Percentiles rank a stretch among this genome's conserved stretches.
Evolutionary conservation across 30 jellyfish, hydroid and myxozoan genomes (phyloP).

Genomic region (Cassiopea xamachana): DNA sequence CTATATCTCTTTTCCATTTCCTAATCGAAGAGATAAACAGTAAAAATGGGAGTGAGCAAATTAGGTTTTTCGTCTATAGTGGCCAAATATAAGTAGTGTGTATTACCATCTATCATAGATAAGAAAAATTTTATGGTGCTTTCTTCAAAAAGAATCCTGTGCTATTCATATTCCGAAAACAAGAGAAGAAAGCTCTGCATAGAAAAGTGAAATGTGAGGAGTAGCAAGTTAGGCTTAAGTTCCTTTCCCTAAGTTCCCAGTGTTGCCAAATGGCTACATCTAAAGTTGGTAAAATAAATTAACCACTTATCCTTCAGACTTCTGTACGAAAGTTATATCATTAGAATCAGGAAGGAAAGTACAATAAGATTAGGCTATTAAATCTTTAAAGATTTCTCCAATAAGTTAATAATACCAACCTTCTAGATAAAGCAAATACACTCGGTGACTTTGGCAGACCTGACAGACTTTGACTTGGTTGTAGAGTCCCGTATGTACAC

Average conservation of each 20-base stretch:
- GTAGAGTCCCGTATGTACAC: neutral
- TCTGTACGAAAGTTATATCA: neutral
- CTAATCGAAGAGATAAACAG: neutral
- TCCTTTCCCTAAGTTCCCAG: neutral
- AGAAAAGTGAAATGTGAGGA: neutral
- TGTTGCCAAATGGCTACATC: conserved; percentile 46
- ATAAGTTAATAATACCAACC: neutral
- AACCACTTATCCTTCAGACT: neutral
- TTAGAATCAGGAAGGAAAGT: neutral
- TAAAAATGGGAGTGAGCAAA: too few relatives aligned
- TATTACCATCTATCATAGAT: too few relatives aligned
- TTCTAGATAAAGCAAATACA: too few relatives aligned
- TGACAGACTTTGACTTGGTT: too few relatives aligned
- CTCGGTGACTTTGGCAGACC: too few relatives aligned
- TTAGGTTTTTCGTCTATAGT: too few relatives aligned
- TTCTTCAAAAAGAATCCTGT: neutral
- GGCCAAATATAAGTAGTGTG: too few relatives aligned
- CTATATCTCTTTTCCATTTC: conserved; percentile 2
- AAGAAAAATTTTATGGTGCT: too few relatives aligned
- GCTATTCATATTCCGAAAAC: neutral
- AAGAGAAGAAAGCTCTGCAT: neutral
- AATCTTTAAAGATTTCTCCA: neutral
- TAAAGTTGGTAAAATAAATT: too few relatives aligned
- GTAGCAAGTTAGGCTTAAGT: too few relatives aligned
- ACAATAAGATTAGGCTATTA: neutral